Base-by-base conservation (phyloP, 2,797 vertebrate genomes). In the Cyprinella venusta region DNA sequence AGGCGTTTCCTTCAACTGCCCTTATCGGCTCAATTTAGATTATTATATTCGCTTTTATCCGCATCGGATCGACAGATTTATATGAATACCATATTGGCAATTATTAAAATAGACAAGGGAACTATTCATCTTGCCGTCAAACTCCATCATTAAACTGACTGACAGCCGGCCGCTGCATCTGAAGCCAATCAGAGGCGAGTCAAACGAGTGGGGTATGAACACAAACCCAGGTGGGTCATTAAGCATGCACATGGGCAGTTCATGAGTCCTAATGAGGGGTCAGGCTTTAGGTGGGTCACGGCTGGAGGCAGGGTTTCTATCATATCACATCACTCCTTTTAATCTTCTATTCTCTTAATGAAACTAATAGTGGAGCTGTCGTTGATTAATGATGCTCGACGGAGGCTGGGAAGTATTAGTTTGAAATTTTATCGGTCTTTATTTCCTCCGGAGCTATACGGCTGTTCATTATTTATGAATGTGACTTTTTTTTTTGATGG, bases 61-160 rank as follows among this genome's bases (percentile, higher is more conserved):
- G 92, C 90, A 89, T 90, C 89, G 91, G 90, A 93, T 91, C 89
- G 91, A 89, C 89, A 90, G 91, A 91, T 93, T 93, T 89, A 92
- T 92, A 94, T 92, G 92, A 94, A 94, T 91, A 92, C 85, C 86
- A 80, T 89, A 88, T 89, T 54, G 72, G 88, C 92, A 93, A 94
- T 95, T 93, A 95, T 93, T 92, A 94, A 88, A 90, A 93, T 93
- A 94, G 92, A 94, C 93, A 94, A 94, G 92, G 90, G 92, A 91
- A 92, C 82, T 87, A 94, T 94, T 94, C 92, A 94, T 95, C 94
- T 95, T 91, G 86, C 92, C 92, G 91, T 92, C 92, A 94, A 94
- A 94, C 94, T 92, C 93, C 90, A 93, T 94, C 93, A 94, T 95
- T 95, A 95, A 94, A 93, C 94, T 95, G 95, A 95, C 89, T 93